phyloP scores from a whole-genome alignment of 2,113 vertebrate genomes.

The Sinocyclocheilus rhinocerous region DNA sequence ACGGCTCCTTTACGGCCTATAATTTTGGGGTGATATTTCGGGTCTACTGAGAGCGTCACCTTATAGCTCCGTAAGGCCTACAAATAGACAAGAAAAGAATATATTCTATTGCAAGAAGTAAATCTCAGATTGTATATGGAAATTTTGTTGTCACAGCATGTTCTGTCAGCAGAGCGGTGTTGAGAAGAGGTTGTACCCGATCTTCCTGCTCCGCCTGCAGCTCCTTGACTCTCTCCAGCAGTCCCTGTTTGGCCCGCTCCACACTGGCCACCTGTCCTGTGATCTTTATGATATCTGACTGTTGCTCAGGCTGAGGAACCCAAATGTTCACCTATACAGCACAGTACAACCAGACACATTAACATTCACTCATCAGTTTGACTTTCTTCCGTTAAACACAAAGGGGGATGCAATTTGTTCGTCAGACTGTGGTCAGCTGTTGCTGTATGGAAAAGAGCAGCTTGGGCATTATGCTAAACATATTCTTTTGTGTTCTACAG shows the following conservation, averaged over 20 bases:
- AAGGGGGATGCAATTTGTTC: not conserved
- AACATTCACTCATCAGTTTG: not conserved
- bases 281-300: slow-evolving; percentile 79
- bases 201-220: slow-evolving; percentile 82
- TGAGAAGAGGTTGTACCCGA: slow-evolving; percentile 65
- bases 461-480: too few species aligned
- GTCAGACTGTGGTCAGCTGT: too few species aligned
- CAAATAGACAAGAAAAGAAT: not conserved
- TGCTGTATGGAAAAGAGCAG: too few species aligned
- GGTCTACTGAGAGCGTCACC: slow-evolving; percentile 76
- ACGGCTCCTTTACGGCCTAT: slow-evolving; percentile 83
- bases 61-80: slow-evolving; percentile 82
- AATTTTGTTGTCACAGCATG: not conserved
- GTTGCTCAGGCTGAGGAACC: slow-evolving; percentile 77
- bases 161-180: too few species aligned
- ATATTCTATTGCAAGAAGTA: not conserved
- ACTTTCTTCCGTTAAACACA: not conserved
- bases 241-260: slow-evolving; percentile 75
- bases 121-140: not conserved
- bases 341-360: not conserved
- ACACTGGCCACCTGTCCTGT: slow-evolving; percentile 76
- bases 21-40: slow-evolving; percentile 84
- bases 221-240: slow-evolving; percentile 75
- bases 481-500: not conserved
- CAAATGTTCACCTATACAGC: slow-evolving; percentile 79